A percentile compares a stretch with the other conserved stretches of the same genome.
phyloP scores from a whole-genome alignment of 2,888 invertebrate species.

The Caenorhabditis virilis region DNA sequence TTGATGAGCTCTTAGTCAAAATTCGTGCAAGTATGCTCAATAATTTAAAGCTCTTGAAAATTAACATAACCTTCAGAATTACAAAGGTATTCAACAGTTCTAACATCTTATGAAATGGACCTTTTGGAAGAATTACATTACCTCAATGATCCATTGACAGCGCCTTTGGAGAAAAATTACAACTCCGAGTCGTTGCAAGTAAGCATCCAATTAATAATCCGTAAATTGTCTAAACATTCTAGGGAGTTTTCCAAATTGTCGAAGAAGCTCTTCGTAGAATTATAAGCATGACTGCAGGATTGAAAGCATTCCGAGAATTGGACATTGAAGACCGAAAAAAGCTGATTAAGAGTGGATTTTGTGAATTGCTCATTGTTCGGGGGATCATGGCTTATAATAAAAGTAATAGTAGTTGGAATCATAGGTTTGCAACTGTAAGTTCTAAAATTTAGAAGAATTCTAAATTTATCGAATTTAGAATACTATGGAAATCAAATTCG shows the following conservation, averaged over 20 bases:
- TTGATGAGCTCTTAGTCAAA: too few relatives aligned
- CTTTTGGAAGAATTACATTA: conserved; percentile 26
- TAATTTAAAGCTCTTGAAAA: too few relatives aligned
- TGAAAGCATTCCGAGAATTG: conserved; percentile 84
- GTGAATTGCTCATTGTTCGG: conserved; percentile 91
- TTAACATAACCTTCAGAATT: conserved; percentile 8
- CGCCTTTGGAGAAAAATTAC: conserved; percentile 20
- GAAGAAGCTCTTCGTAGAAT: conserved; percentile 86
- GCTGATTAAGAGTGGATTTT: conserved; percentile 87
- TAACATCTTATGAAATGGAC: conserved; percentile 12
- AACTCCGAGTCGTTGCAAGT: conserved; percentile 10
- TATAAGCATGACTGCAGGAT: conserved; percentile 75
- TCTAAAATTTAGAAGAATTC: background rate
- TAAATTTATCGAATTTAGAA: conserved; percentile 7
- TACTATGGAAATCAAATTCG: conserved; percentile 76
- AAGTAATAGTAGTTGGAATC: conserved; percentile 86
- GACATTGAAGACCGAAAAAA: conserved; percentile 91
- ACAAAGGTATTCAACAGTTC: conserved; percentile 16
- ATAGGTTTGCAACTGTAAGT: conserved; percentile 46
- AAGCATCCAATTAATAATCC: background rate
- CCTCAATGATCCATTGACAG: conserved; percentile 30
- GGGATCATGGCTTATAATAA: conserved; percentile 90
- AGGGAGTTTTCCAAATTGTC: conserved; percentile 73
- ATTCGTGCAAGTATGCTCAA: too few relatives aligned
- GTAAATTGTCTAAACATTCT: conserved; percentile 13